Evolutionary conservation across 2,113 vertebrate genomes (phyloP).

Genomic region (Triplophysa rosa): DNA sequence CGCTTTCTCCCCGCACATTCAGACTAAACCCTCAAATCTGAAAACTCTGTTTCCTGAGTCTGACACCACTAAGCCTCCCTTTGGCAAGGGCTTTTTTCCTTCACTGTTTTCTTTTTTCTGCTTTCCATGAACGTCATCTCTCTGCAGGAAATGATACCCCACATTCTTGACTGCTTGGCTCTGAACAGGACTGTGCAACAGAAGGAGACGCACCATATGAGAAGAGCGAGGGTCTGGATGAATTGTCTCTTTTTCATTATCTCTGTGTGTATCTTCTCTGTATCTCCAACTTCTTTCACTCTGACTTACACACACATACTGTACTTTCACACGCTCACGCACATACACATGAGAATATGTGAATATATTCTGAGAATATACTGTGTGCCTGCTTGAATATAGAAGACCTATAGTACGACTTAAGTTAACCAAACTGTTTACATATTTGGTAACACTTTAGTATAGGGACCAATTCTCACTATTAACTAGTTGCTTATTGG

Average conservation of each 20-base stretch:
- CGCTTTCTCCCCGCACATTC: conserved; percentile 40
- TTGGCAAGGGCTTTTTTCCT: conserved; percentile 44
- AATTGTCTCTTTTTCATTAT: conserved; percentile 52
- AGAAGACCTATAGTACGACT: neutral
- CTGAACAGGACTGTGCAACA: conserved; percentile 58
- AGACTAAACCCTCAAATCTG: conserved; percentile 51
- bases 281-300: conserved; percentile 35
- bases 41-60: conserved; percentile 54
- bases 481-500: too few relatives aligned
- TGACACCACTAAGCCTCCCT: conserved; percentile 58
- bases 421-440: too few relatives aligned
- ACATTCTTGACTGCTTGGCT: conserved; percentile 61
- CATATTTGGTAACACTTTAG: too few relatives aligned
- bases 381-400: neutral
- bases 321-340: conserved; percentile 20
- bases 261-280: conserved; percentile 50
- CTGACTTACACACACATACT: conserved; percentile 25
- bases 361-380: conserved; percentile 40
- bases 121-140: conserved; percentile 64
- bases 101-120: conserved; percentile 50
- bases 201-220: conserved; percentile 52
- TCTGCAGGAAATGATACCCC: conserved; percentile 64
- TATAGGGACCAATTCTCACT: too few relatives aligned
- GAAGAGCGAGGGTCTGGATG: conserved; percentile 48
- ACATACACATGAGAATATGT: conserved; percentile 15